phyloP scores from a whole-genome alignment of 2,888 invertebrate species.

The Nipponacmea schrenckii region DNA sequence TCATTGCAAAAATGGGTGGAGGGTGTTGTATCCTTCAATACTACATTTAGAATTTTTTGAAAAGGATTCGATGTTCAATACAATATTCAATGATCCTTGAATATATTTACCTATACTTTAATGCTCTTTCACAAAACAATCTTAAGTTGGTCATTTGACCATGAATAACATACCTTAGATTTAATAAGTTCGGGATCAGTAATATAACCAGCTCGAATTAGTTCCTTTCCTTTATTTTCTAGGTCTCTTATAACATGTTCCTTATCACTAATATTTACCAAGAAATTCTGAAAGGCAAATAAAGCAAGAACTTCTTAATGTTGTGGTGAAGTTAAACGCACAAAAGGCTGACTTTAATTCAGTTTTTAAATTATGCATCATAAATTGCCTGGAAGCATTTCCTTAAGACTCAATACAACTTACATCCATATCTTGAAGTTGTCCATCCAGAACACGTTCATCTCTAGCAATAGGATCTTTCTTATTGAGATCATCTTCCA shows the following conservation, averaged over 20 bases:
- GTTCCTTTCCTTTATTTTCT: constrained; percentile 75
- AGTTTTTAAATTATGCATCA: no score
- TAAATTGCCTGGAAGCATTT: no score
- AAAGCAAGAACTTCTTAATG: background rate
- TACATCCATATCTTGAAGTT: constrained; percentile 81
- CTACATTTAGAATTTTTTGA: no score
- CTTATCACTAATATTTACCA: constrained; percentile 44
- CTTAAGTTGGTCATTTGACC: no score
- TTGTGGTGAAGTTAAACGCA: no score
- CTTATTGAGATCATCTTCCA: constrained; percentile 85
- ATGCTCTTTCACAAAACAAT: no score
- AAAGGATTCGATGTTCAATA: no score
- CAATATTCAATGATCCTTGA: no score
- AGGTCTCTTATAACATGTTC: constrained; percentile 66
- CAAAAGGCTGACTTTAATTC: no score
- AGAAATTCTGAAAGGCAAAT: constrained; percentile 45
- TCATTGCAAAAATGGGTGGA: no score
- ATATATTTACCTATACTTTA: no score
- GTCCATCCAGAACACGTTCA: constrained; percentile 82
- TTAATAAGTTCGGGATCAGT: constrained; percentile 82
- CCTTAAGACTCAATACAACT: background rate
- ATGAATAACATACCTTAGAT: constrained; percentile 65
- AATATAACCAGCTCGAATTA: constrained; percentile 87
- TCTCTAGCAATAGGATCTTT: constrained; percentile 91
- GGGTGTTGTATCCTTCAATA: no score